Percentiles rank a stretch among this genome's conserved stretches.
These are phyloP conservation scores for Euthynnus affinis DNA, from an alignment of 2,797 vertebrate genomes.

Conservation along the genomic window DNA sequence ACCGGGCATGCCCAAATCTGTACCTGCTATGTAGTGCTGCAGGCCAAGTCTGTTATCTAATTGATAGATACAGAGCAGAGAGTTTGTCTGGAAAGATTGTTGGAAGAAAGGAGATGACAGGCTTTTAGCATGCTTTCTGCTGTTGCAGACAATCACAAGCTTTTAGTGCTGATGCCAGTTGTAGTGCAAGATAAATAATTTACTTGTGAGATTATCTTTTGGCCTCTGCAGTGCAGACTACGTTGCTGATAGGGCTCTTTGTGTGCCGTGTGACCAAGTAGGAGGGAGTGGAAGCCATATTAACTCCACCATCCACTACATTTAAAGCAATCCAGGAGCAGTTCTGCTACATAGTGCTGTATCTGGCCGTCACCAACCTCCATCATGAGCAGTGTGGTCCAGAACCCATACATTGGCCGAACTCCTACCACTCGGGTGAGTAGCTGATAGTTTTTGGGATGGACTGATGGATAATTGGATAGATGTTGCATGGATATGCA, in stretches of 20 bases:
- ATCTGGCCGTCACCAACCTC: slow-evolving; percentile 23
- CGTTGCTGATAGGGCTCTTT: slow-evolving; percentile 86
- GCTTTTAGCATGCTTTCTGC: slow-evolving; percentile 55
- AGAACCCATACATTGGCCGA: slow-evolving; percentile 84
- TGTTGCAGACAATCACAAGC: slow-evolving; percentile 77
- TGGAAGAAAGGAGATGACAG: slow-evolving; percentile 47
- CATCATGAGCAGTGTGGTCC: slow-evolving; percentile 80
- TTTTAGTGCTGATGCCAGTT: slow-evolving; percentile 83
- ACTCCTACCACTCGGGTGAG: slow-evolving; percentile 87
- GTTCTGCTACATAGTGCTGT: slow-evolving; percentile 35
- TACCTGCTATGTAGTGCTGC: neutral
- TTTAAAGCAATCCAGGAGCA: slow-evolving; percentile 14
- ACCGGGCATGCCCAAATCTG: neutral
- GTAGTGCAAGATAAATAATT: slow-evolving; percentile 91
- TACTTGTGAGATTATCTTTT: slow-evolving; percentile 81
- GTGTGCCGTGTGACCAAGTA: slow-evolving; percentile 72
- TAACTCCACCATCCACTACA: slow-evolving; percentile 25
- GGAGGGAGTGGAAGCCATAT: slow-evolving; percentile 48
- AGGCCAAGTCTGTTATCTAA: neutral
- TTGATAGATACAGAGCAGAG: neutral
- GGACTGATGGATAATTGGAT: neutral
- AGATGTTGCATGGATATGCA: slow-evolving; percentile 62
- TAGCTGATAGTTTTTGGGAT: slow-evolving; percentile 44
- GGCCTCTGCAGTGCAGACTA: slow-evolving; percentile 76
- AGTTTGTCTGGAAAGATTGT: neutral